These are phyloP conservation scores for Bembecia ichneumoniformis DNA, from an alignment of 2,888 invertebrate species.

Conservation along the genomic window DNA sequence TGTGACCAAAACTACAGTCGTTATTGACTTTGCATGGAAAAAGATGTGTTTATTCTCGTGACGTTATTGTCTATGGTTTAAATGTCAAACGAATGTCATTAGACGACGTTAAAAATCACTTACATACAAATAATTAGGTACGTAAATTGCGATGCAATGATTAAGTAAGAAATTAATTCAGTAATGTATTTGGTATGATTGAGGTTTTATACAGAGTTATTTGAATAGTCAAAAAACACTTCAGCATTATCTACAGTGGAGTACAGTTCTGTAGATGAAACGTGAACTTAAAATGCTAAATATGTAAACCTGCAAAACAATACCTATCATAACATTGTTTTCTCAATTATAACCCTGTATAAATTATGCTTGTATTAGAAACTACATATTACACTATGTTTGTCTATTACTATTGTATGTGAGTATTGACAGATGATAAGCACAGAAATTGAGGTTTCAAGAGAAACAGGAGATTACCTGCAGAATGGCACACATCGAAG, in stretches of 20 bases:
- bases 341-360: slow-evolving; percentile 68
- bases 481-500: slow-evolving; percentile 63
- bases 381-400: slow-evolving; percentile 49
- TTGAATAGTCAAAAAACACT: slow-evolving; percentile 15
- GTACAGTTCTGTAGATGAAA: background rate
- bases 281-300: background rate
- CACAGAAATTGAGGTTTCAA: slow-evolving; percentile 55
- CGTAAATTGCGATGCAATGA: background rate
- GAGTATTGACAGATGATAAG: slow-evolving; percentile 64
- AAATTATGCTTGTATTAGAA: slow-evolving; percentile 65
- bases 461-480: slow-evolving; percentile 49
- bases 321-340: background rate
- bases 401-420: slow-evolving; percentile 24
- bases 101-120: background rate
- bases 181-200: slow-evolving; percentile 56
- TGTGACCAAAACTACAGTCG: background rate
- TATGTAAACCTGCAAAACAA: background rate
- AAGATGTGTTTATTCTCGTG: background rate
- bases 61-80: background rate
- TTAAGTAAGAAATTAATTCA: background rate
- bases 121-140: background rate
- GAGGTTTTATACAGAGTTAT: slow-evolving; percentile 70
- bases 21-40: background rate
- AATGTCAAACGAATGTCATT: background rate
- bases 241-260: background rate